Base-by-base conservation (phyloP, 2,113 vertebrate species). In the Strix uralensis region DNA sequence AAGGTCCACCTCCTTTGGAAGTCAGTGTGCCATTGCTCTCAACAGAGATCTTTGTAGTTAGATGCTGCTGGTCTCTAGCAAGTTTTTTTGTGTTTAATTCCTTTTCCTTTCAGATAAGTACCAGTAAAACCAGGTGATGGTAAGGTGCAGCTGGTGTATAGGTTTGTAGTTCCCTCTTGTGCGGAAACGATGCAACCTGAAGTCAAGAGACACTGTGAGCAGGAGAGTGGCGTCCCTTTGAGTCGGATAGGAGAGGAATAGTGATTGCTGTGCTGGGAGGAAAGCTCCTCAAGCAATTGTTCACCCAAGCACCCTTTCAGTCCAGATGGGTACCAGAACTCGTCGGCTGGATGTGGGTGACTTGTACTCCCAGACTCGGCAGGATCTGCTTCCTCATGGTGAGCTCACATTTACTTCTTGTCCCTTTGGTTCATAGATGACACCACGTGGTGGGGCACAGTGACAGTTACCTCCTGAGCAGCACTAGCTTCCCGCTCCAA, bases 401-500 rank as follows among this genome's bases (percentile, higher is more conserved):
- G 29, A 65, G n/a, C 52, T 67, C 10, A 7, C 47, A 1, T 30
- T 29, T 65, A 14, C 34, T 36, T 27, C 40, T 34, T 40, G n/a
- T 71, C 29, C 42, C 52, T 55, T 46, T 0, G 4, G 52, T 62
- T 47, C 75, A 15, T 10, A 38, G 26, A 11, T 62, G 26, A 23
- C 23, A 1, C 23, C 30, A 26, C 16, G 1, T 30, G 26, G 15
- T 58, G 54, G 34, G 70, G 9, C 49, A 15, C 30, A 22, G 61
- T 3, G 72, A 27, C 54, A 22, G 47, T 79, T 62, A 3, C 9
- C n/a, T 67, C 66, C 38, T 1, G 5, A 66, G 62, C 88, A 70
- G 42, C 2, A 0, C 32, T 26, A 18, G 42, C 72, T 65, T 83
- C 52, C 46, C 0, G 2, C 40, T 32, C 22, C 25, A 9, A 30